These are phyloP conservation scores for Cephalophus harveyi DNA, from an alignment of 2,113 vertebrate species.

Conservation along the genomic window DNA sequence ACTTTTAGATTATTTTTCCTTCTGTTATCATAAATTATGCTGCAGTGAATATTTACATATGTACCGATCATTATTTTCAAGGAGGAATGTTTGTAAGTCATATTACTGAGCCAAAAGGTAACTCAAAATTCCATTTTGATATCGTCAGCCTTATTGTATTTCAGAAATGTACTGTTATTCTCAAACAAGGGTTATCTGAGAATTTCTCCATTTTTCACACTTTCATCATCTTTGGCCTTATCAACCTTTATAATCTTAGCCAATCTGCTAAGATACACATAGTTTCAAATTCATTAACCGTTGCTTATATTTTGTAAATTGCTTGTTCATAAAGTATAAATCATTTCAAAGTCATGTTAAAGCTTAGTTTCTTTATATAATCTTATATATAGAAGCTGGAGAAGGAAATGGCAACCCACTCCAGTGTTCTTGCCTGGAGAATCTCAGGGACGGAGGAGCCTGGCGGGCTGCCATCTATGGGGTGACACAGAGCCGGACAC, in stretches of 20 bases:
- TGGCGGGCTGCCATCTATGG: accelerated
- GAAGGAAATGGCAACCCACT: neutral
- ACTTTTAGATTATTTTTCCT: neutral
- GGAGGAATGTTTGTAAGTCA: neutral
- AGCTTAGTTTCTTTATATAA: neutral
- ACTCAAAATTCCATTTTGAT: neutral
- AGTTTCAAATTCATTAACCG: neutral
- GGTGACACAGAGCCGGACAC: neutral
- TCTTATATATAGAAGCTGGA: neutral
- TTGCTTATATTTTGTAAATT: neutral
- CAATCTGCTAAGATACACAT: neutral
- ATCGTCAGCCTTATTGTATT: neutral
- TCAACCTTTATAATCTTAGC: neutral
- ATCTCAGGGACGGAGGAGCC: neutral
- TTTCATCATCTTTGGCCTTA: neutral
- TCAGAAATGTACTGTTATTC: neutral
- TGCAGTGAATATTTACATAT: neutral
- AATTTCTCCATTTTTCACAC: neutral
- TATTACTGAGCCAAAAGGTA: neutral
- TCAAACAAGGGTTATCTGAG: neutral
- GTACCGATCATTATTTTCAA: neutral
- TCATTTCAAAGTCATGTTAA: neutral
- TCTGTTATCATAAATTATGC: neutral
- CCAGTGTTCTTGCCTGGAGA: neutral
- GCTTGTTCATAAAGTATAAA: neutral